A percentile compares a stretch with the other conserved stretches of the same genome.
phyloP scores from a whole-genome alignment of 2,797 vertebrate species.

The Syngnathus rostellatus region DNA sequence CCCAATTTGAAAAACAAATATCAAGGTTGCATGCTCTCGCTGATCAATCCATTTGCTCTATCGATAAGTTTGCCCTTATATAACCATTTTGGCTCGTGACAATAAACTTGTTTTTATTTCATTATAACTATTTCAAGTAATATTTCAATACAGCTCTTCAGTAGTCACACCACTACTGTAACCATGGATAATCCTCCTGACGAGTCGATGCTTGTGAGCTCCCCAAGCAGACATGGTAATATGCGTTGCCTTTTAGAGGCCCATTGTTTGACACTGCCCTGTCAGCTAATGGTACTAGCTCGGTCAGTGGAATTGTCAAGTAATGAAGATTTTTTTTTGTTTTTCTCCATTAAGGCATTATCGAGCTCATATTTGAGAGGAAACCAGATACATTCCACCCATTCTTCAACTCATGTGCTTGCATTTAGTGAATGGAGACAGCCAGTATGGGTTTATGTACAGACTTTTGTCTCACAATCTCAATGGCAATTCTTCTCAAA shows the following conservation, averaged over 20 bases:
- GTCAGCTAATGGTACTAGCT: slow-evolving; percentile 54
- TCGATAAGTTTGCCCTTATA: background rate
- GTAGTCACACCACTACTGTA: no score
- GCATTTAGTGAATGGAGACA: slow-evolving; percentile 56
- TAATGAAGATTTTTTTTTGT: slow-evolving; percentile 60
- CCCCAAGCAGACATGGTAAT: slow-evolving; percentile 33
- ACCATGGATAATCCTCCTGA: slow-evolving; percentile 2
- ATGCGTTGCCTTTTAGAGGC: slow-evolving; percentile 30
- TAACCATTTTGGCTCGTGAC: background rate
- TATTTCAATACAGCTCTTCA: background rate
- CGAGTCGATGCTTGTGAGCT: slow-evolving; percentile 35
- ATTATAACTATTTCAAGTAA: background rate
- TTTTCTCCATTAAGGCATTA: slow-evolving; percentile 40
- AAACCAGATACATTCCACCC: slow-evolving; percentile 55
- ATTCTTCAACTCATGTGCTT: slow-evolving; percentile 59
- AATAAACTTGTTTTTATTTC: background rate
- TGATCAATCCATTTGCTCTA: background rate
- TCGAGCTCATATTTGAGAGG: slow-evolving; percentile 52
- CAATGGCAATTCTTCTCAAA: slow-evolving; percentile 52
- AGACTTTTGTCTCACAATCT: slow-evolving; percentile 59
- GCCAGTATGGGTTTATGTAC: slow-evolving; percentile 49
- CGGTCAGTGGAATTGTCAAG: slow-evolving; percentile 56
- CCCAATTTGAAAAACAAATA: no score
- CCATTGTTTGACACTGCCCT: slow-evolving; percentile 55
- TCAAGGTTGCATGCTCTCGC: background rate